phyloP scores from a whole-genome alignment of 1,140 invertebrate species.

The Caenorhabditis briggsae region DNA sequence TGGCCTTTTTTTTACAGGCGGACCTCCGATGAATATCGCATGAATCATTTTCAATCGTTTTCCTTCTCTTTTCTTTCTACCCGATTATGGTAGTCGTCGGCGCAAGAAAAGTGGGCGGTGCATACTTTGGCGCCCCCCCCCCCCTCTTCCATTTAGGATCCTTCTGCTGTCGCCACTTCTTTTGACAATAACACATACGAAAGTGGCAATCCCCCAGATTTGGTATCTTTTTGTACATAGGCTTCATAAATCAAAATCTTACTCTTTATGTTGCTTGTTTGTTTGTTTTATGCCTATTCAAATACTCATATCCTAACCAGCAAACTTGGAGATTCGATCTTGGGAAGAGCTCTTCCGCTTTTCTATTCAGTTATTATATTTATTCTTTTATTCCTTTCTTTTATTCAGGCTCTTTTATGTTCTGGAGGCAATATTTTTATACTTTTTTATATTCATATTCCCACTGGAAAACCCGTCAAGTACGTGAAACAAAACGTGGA shows the following conservation, averaged over 20 bases:
- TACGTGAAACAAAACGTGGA: slow-evolving; percentile 26
- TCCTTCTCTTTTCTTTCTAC: slow-evolving; percentile 10
- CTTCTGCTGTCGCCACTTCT: neutral
- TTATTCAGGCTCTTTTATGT: neutral
- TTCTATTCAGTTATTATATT: neutral
- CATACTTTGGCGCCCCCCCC: slow-evolving; percentile 19
- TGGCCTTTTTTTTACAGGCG: neutral
- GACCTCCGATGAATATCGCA: slow-evolving; percentile 54
- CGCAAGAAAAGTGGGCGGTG: slow-evolving; percentile 40
- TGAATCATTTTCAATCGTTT: slow-evolving; percentile 54
- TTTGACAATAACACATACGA: slow-evolving; percentile 2
- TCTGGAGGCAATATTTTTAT: neutral
- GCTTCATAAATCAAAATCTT: neutral
- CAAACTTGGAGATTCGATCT: neutral
- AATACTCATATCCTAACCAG: slow-evolving; percentile 37
- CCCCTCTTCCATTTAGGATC: neutral
- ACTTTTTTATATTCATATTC: slow-evolving; percentile 12
- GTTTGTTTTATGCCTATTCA: slow-evolving; percentile 5
- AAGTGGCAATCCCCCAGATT: neutral
- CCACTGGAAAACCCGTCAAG: neutral
- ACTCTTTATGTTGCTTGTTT: neutral
- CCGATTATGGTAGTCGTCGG: slow-evolving; percentile 52
- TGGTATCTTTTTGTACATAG: neutral
- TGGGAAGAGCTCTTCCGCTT: neutral
- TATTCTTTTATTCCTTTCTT: neutral